A percentile compares a stretch with the other conserved stretches of the same genome.
These are phyloP conservation scores for Eutolmus rufibarbis DNA, from an alignment of 2,888 invertebrate species.

Conservation along the genomic window DNA sequence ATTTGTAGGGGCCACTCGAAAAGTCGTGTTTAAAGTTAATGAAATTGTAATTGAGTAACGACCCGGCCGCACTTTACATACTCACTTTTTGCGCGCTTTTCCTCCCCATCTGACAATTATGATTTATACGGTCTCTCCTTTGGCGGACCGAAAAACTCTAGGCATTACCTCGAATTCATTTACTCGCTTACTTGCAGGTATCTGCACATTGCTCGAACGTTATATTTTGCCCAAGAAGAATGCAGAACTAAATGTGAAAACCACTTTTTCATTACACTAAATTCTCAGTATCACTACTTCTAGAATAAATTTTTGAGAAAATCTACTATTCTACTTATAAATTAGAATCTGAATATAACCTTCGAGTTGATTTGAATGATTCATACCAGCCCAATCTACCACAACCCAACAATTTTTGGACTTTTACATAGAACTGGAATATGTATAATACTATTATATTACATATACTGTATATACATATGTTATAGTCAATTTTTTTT, in stretches of 20 bases:
- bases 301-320: too few species aligned
- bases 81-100: neutral
- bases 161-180: neutral
- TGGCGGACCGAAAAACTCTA: neutral
- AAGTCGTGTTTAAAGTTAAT: constrained; percentile 64
- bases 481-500: too few species aligned
- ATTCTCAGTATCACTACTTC: too few species aligned
- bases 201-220: neutral
- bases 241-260: neutral
- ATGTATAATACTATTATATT: too few species aligned
- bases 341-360: too few species aligned
- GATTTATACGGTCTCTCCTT: constrained; percentile 11
- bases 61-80: constrained; percentile 45
- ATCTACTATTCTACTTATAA: too few species aligned
- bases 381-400: too few species aligned
- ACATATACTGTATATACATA: too few species aligned
- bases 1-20: constrained; percentile 62
- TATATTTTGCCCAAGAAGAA: neutral
- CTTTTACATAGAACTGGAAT: too few species aligned
- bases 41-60: constrained; percentile 64
- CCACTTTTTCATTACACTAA: too few species aligned
- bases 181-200: neutral
- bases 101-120: constrained; percentile 9
- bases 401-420: too few species aligned
- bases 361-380: too few species aligned